phyloP scores from a whole-genome alignment of 2,888 invertebrate species.

The Hoplodrina blanda region DNA sequence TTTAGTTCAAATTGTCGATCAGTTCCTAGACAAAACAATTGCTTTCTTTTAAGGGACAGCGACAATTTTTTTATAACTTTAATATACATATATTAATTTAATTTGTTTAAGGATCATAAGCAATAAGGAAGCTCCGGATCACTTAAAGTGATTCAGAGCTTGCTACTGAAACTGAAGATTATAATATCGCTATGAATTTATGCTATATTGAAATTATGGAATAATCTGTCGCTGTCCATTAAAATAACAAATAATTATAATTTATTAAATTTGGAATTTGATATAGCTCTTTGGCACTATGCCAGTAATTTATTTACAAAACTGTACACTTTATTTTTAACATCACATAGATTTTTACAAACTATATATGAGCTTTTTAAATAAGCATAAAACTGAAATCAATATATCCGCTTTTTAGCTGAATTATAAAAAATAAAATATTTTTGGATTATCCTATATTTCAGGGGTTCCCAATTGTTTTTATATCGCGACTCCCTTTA shows the following conservation, averaged over 20 bases:
- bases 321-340: slow-evolving; percentile 44
- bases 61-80: slow-evolving; percentile 5
- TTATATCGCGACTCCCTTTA: no score
- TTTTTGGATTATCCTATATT: no score
- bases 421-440: neutral
- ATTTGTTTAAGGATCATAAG: no score
- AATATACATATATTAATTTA: no score
- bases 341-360: slow-evolving; percentile 55
- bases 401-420: neutral
- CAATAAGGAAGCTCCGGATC: no score
- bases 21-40: slow-evolving; percentile 6
- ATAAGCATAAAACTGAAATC: slow-evolving; percentile 14
- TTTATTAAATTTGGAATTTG: slow-evolving; percentile 2
- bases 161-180: neutral
- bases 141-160: neutral
- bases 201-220: no score
- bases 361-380: slow-evolving; percentile 42
- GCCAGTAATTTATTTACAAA: slow-evolving; percentile 33
- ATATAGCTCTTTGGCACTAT: slow-evolving; percentile 54
- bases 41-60: slow-evolving; percentile 21
- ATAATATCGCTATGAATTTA: neutral
- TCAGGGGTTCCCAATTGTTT: no score
- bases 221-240: slow-evolving; percentile 16
- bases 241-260: slow-evolving; percentile 14
- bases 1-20: slow-evolving; percentile 5